Conservation (phyloP, 2,888 invertebrate genomes). For the Nephrocerus scutellatus region DNA sequence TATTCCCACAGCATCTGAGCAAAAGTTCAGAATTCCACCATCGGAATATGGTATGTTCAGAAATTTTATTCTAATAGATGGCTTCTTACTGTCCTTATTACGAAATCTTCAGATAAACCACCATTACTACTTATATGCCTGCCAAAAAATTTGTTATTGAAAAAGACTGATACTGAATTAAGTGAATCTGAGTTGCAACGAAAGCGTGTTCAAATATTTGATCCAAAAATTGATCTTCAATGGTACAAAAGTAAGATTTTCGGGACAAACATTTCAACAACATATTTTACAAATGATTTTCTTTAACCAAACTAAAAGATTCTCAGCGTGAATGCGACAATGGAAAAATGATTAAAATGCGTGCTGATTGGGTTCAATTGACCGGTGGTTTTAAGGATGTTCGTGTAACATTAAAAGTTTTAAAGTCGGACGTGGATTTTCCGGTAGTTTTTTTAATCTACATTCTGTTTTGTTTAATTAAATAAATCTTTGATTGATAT, state of each 20-base stretch:
- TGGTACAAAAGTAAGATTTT: constrained; percentile 41
- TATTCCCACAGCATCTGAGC: constrained; percentile 35
- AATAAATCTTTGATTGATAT: background rate
- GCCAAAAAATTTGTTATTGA: constrained; percentile 43
- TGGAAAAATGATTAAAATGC: constrained; percentile 60
- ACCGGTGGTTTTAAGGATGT: constrained; percentile 61
- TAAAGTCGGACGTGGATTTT: constrained; percentile 59
- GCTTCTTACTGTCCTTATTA: too few relatives aligned
- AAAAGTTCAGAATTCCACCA: constrained; percentile 60
- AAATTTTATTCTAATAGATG: constrained; percentile 3
- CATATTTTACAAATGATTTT: background rate
- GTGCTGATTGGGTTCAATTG: constrained; percentile 70
- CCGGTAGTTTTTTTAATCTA: constrained; percentile 48
- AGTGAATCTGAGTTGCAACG: constrained; percentile 41
- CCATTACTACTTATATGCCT: constrained; percentile 42
- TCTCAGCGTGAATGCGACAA: constrained; percentile 57
- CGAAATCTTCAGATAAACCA: constrained; percentile 37
- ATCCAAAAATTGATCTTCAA: constrained; percentile 42
- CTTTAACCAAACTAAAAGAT: constrained; percentile 43
- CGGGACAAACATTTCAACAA: background rate
- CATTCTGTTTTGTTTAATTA: background rate
- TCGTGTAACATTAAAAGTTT: constrained; percentile 71
- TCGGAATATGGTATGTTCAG: constrained; percentile 72
- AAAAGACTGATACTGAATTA: constrained; percentile 43
- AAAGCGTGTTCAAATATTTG: constrained; percentile 42